Base-by-base conservation (phyloP, 2,113 vertebrate genomes). In the Toxostoma redivivum region DNA sequence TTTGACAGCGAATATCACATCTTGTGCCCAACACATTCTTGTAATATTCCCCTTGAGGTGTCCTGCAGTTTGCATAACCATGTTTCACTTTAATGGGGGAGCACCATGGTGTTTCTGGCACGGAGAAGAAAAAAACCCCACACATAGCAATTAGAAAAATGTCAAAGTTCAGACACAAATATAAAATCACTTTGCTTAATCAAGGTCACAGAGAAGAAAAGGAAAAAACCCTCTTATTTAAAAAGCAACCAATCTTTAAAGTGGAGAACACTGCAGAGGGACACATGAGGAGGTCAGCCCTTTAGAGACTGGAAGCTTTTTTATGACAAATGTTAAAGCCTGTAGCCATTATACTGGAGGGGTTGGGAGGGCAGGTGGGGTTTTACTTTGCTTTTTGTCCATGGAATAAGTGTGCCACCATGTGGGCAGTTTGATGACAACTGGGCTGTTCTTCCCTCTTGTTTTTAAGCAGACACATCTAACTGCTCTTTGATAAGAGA, bases 41-140 rank as follows among this genome's bases (percentile, higher is more conserved):
- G 97, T 99, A 98, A 95, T 98, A 98, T 51, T 98, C 98, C 67
- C 99, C 98, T 60, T 97, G 97, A 85, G 99, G 99, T 8, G 98
- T 98, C 89, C 98, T 98, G 90, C 99, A 99, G 97, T 98, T 98
- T 50, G 98, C 98, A 88, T 99, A 98, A 11, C 99, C 99, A 4
- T 99, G 98, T 87, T 99, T 99, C 94, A 99, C 98, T 97, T 99
- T 99, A 94, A 99, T 98, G 64, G 99, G 99, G 5, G 99, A 99
- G 48, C 99, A 99, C 99, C 99, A 99, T 0, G 99, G 99, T 11
- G 98, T 98, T 91, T 99, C 99, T 99, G 88, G 57, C 93, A 95
- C 81, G 70, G 72, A 88, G 77, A 96, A 92, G 27, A 92, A 90
- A 98, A 95, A 94, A 84, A 3, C 0, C 31, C 3, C 70, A 70